phyloP scores from a whole-genome alignment of 2,797 vertebrate genomes.

The Podarcis siculus region DNA sequence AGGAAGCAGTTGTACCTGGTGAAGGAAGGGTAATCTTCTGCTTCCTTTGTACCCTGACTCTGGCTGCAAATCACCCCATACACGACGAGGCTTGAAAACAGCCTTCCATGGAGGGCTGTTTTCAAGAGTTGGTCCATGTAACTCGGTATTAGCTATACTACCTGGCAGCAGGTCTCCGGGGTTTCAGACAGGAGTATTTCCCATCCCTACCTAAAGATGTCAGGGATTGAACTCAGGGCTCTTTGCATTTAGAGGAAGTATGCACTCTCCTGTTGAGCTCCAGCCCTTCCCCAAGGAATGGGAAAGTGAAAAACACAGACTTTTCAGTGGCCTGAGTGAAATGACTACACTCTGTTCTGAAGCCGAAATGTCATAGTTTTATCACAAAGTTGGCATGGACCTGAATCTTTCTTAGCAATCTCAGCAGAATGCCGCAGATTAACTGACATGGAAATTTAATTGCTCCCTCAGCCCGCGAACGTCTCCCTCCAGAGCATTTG shows the following conservation, averaged over 20 bases:
- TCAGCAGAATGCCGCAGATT: conserved; percentile 9
- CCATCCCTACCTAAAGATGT: no score
- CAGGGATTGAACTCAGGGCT: no score
- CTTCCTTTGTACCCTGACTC: no score
- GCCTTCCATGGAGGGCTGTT: not conserved
- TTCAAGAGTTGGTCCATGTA: not conserved
- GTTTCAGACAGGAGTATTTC: no score
- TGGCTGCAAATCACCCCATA: no score
- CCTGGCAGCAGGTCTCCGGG: no score
- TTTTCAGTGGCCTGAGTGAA: not conserved
- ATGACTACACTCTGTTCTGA: not conserved
- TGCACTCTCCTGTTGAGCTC: not conserved
- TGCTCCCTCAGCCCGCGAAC: not conserved
- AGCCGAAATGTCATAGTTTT: not conserved
- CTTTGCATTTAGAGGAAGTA: no score
- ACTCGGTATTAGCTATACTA: no score
- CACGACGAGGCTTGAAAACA: no score
- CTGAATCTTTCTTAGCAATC: not conserved
- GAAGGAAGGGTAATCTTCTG: no score
- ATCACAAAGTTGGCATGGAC: not conserved
- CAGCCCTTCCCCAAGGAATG: not conserved
- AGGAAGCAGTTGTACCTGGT: no score
- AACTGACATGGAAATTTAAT: conserved; percentile 3
- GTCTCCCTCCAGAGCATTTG: conserved; percentile 1
- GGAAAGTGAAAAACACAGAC: not conserved